Evolutionary conservation across 2,113 vertebrate genomes (phyloP).

Genomic region (Nesoenas mayeri): DNA sequence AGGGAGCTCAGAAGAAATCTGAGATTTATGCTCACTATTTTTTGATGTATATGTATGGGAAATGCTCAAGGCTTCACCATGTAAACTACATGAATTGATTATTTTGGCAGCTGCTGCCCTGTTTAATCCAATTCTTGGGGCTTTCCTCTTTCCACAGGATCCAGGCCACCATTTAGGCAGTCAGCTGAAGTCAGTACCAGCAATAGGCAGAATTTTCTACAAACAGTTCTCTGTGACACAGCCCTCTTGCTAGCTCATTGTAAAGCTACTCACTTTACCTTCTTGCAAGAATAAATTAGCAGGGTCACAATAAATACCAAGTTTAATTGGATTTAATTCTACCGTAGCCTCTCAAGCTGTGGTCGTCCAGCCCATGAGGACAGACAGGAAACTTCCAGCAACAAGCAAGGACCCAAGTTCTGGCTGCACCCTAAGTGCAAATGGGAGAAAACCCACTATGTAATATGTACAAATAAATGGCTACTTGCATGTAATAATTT

Average conservation of each 20-base stretch:
- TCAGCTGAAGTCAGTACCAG: not conserved
- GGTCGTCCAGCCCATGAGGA: not conserved
- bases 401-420: not conserved
- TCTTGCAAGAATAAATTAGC: not conserved
- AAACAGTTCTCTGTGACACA: not conserved
- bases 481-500: not conserved
- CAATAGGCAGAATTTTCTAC: not conserved
- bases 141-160: not conserved
- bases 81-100: not conserved
- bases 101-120: not conserved
- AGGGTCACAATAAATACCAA: not conserved
- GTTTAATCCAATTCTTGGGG: accelerated
- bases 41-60: not conserved
- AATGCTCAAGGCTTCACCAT: not conserved
- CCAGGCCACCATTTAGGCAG: not conserved
- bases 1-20: not conserved
- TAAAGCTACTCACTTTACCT: not conserved
- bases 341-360: not conserved
- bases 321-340: not conserved
- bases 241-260: not conserved
- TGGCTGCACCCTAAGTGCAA: not conserved
- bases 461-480: not conserved
- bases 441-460: accelerated
- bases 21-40: not conserved
- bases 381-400: not conserved